These are phyloP conservation scores for Macrophya annulata DNA, from an alignment of 2,888 invertebrate genomes.

Conservation along the genomic window DNA sequence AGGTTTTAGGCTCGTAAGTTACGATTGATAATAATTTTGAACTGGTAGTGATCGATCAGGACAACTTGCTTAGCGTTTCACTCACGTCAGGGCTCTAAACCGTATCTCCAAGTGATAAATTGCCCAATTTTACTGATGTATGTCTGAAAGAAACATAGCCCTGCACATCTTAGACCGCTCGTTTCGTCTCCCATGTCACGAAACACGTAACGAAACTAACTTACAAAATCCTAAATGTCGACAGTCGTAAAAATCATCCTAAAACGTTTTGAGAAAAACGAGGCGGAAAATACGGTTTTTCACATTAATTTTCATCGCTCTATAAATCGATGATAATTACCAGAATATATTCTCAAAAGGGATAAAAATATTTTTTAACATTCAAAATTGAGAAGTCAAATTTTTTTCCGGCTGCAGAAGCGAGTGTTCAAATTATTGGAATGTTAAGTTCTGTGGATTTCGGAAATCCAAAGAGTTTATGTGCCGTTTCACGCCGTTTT, in stretches of 20 bases:
- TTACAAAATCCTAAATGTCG: constrained; percentile 2
- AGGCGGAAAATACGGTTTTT: background rate
- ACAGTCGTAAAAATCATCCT: background rate
- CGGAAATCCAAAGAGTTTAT: too few relatives aligned
- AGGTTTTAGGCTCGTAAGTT: background rate
- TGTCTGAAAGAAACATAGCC: constrained; percentile 14
- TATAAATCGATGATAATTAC: too few relatives aligned
- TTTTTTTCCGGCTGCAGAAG: too few relatives aligned
- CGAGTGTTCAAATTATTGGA: too few relatives aligned
- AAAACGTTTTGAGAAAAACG: background rate
- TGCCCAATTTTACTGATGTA: constrained; percentile 41
- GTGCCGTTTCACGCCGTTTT: too few relatives aligned
- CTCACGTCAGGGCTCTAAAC: constrained; percentile 32
- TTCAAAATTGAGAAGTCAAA: too few relatives aligned
- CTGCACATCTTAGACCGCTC: background rate
- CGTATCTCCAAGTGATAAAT: constrained; percentile 39
- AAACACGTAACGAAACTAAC: constrained; percentile 7
- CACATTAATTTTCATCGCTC: too few relatives aligned
- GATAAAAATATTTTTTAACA: too few relatives aligned
- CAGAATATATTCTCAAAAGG: too few relatives aligned
- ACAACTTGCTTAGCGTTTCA: background rate
- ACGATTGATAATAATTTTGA: constrained; percentile 12
- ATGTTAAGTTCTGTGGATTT: too few relatives aligned
- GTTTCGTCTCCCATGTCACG: constrained; percentile 33
- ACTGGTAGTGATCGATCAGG: constrained; percentile 14